Conservation (phyloP, 2,113 vertebrate genomes). For the Thalassoma bifasciatum region DNA sequence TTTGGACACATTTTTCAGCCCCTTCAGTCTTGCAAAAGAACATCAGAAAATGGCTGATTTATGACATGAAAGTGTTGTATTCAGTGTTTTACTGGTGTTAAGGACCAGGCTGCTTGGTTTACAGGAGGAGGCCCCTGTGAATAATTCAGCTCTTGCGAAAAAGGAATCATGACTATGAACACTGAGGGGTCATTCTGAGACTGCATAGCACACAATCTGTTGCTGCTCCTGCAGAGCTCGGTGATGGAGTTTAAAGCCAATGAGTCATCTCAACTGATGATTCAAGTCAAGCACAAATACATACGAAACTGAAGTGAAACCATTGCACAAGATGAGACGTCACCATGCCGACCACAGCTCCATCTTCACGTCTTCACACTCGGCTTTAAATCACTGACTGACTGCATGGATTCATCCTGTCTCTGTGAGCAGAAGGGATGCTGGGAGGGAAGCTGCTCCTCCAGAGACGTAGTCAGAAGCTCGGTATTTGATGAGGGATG, state of each 20-base stretch:
- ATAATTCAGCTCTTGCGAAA: not conserved
- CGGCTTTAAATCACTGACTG: conserved; percentile 5
- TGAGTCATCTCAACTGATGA: not conserved
- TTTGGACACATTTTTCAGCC: no score
- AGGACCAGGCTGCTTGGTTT: not conserved
- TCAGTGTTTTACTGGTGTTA: not conserved
- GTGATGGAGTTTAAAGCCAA: not conserved
- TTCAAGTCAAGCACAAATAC: not conserved
- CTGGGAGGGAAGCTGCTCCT: conserved; percentile 17
- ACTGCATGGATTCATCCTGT: conserved; percentile 13
- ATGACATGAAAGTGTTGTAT: not conserved
- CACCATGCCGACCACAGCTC: not conserved
- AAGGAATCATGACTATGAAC: not conserved
- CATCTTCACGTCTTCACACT: not conserved
- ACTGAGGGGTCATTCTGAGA: not conserved
- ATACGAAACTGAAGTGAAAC: no score
- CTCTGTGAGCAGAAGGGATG: conserved; percentile 4
- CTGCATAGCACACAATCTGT: not conserved
- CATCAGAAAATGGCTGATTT: not conserved
- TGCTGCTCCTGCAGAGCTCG: not conserved
- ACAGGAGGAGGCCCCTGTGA: not conserved
- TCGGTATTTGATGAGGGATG: conserved; percentile 16
- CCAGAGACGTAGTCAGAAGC: conserved; percentile 22
- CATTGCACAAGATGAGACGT: no score
- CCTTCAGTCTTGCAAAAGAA: not conserved